Conservation (phyloP, 2,797 vertebrate species). For the Menidia menidia region DNA sequence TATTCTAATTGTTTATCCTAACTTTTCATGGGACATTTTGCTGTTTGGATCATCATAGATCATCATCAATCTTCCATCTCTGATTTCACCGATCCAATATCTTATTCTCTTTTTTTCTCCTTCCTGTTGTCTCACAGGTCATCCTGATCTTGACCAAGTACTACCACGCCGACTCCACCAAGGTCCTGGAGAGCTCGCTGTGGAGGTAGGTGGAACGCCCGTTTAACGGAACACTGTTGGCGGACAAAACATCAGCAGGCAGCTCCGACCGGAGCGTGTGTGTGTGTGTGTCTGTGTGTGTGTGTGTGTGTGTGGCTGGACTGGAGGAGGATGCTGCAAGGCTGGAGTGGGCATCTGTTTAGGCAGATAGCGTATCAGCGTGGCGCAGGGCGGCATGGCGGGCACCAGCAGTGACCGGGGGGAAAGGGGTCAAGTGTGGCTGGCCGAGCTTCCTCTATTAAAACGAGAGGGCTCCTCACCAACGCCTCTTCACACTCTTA, state of each 20-base stretch:
- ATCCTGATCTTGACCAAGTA: slow-evolving; percentile 98
- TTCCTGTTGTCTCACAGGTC: slow-evolving; percentile 82
- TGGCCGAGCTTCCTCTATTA: slow-evolving; percentile 52
- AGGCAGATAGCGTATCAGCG: slow-evolving; percentile 75
- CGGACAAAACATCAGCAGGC: slow-evolving; percentile 66
- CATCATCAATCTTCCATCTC: not conserved
- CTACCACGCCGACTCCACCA: slow-evolving; percentile 96
- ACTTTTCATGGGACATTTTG: not conserved
- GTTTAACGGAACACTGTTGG: slow-evolving; percentile 21
- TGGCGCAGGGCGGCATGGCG: slow-evolving; percentile 57
- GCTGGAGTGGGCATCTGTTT: slow-evolving; percentile 70
- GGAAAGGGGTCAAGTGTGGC: slow-evolving; percentile 63
- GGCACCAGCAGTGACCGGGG: slow-evolving; percentile 53
- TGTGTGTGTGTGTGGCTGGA: not conserved
- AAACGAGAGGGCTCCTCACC: slow-evolving; percentile 37
- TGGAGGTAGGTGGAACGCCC: slow-evolving; percentile 88
- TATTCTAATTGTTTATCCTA: no score
- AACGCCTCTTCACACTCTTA: slow-evolving; percentile 46
- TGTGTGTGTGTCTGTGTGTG: no score
- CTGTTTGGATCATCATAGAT: not conserved
- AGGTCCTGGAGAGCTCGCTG: slow-evolving; percentile 96
- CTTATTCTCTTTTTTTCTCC: slow-evolving; percentile 16
- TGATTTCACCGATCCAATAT: not conserved
- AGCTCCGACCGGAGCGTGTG: not conserved
- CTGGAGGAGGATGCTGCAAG: slow-evolving; percentile 35